Conservation (phyloP, 2,797 vertebrate species). For the Ataeniobius toweri region DNA sequence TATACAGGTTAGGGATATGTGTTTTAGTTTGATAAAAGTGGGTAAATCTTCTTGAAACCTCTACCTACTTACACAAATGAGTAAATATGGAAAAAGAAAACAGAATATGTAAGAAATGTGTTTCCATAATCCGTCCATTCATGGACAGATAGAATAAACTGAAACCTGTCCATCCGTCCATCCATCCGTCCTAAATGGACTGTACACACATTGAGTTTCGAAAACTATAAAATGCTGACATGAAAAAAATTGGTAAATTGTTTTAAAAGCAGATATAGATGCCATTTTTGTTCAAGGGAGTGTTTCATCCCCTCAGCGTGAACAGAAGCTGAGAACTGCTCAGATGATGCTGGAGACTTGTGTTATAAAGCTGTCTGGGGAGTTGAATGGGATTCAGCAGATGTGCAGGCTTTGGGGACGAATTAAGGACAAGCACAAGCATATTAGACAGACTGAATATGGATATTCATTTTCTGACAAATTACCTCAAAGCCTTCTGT, state of each 20-base stretch:
- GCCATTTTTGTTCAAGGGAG: constrained; percentile 9
- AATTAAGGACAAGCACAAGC: constrained; percentile 42
- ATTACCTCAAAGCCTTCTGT: not conserved
- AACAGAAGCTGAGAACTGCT: constrained; percentile 23
- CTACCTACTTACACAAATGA: not conserved
- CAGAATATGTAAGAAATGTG: too few species aligned
- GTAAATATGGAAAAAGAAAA: too few species aligned
- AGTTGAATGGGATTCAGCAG: constrained; percentile 52
- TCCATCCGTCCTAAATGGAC: not conserved
- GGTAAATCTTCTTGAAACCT: not conserved
- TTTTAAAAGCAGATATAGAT: constrained; percentile 25
- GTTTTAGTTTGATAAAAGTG: not conserved
- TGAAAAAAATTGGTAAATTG: not conserved
- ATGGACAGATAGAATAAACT: too few species aligned
- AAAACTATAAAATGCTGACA: not conserved
- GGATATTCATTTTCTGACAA: not conserved
- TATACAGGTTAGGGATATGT: not conserved
- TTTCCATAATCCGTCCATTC: too few species aligned
- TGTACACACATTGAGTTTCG: not conserved
- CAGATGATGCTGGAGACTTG: constrained; percentile 46
- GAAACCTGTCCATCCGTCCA: too few species aligned
- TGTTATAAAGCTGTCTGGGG: constrained; percentile 48
- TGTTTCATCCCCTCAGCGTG: constrained; percentile 29
- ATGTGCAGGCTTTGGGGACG: constrained; percentile 56
- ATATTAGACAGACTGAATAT: constrained; percentile 4